phyloP scores from a whole-genome alignment of 2,113 vertebrate genomes.

The Microtus richardsoni region DNA sequence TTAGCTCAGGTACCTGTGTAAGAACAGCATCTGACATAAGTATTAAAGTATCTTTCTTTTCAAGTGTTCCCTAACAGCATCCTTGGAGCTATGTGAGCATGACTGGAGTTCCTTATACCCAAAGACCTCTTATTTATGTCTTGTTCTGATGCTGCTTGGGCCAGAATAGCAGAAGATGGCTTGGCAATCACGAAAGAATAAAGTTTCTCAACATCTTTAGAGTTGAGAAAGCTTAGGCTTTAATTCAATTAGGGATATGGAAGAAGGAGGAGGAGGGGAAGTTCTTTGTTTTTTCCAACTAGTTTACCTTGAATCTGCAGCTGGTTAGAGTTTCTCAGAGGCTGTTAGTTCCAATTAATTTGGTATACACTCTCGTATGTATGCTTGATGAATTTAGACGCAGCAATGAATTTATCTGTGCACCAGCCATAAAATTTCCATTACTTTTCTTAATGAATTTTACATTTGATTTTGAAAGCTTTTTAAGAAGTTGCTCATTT shows the following conservation, averaged over 20 bases:
- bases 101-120: not conserved
- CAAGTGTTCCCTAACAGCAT: not conserved
- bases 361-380: conserved; percentile 65
- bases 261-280: conserved; percentile 9
- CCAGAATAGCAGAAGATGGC: not conserved
- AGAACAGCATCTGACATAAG: not conserved
- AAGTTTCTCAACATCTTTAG: conserved; percentile 31
- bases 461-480: conserved; percentile 81
- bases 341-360: conserved; percentile 81
- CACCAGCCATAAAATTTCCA: conserved; percentile 83
- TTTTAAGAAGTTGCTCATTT: conserved; percentile 74
- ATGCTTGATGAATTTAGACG: conserved; percentile 77
- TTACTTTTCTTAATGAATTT: conserved; percentile 84
- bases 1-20: not conserved
- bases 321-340: conserved; percentile 64
- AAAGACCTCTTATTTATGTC: not conserved
- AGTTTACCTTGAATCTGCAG: conserved; percentile 70
- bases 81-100: not conserved
- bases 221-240: conserved; percentile 29
- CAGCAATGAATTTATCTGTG: conserved; percentile 82
- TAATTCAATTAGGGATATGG: conserved; percentile 49
- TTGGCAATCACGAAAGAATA: conserved; percentile 3
- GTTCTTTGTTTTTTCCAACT: conserved; percentile 65
- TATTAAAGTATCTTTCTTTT: not conserved
- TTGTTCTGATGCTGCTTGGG: not conserved